These are phyloP conservation scores for Brachionus plicatilis DNA, from an alignment of 1,140 invertebrate genomes.

Conservation along the genomic window DNA sequence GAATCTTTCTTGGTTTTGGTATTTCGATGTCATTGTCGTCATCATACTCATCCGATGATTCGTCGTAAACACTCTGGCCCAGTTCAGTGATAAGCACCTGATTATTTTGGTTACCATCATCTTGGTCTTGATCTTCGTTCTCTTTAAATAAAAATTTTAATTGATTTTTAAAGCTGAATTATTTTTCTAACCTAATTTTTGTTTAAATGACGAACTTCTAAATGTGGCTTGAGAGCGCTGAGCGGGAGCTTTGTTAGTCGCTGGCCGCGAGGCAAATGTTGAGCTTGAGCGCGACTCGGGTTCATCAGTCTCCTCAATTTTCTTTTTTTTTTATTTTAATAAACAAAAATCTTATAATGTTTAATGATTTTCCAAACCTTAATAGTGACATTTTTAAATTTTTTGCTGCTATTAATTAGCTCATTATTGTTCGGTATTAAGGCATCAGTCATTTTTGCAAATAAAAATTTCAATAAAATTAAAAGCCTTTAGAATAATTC, in stretches of 20 bases:
- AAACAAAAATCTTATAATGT: neutral
- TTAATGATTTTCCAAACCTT: neutral
- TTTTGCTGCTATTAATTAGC: neutral
- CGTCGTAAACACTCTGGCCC: constrained; percentile 1
- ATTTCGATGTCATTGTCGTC: constrained; percentile 24
- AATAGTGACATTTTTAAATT: constrained; percentile 23
- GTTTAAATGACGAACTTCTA: constrained; percentile 22
- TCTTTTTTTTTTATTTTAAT: neutral
- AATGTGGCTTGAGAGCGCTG: constrained; percentile 36
- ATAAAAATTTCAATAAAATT: neutral
- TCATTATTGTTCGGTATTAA: neutral
- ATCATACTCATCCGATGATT: constrained; percentile 7
- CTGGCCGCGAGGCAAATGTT: neutral
- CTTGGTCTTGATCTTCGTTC: neutral
- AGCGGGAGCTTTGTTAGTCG: constrained; percentile 13
- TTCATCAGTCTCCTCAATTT: constrained; percentile 28
- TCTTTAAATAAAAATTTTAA: neutral
- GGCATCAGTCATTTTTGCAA: neutral
- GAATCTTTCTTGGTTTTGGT: neutral
- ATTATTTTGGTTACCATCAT: neutral
- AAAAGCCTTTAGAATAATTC: neutral
- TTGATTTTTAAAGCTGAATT: neutral
- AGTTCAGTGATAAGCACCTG: constrained; percentile 21
- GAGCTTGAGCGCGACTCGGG: constrained; percentile 1
- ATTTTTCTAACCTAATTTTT: neutral